These are phyloP conservation scores for Leuctra nigra DNA, from an alignment of 2,888 invertebrate species.

Conservation along the genomic window DNA sequence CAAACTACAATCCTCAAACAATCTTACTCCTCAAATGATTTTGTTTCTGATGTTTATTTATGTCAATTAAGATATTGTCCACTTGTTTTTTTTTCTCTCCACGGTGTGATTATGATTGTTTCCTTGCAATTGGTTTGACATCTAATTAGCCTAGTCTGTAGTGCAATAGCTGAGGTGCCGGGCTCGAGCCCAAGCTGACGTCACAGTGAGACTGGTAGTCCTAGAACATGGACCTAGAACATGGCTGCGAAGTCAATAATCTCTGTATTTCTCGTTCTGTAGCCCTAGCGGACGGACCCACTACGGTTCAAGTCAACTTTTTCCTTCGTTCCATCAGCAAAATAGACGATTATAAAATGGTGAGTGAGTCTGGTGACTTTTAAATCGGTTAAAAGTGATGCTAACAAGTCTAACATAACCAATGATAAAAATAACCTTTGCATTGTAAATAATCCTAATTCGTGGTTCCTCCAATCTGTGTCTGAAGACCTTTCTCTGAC, in stretches of 20 bases:
- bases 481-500: not conserved
- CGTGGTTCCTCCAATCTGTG: not conserved
- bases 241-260: not conserved
- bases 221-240: not conserved
- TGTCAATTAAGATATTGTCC: no score
- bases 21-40: not conserved
- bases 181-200: not conserved
- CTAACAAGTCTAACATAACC: not conserved
- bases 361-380: constrained; percentile 91
- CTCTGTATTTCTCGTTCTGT: not conserved
- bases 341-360: constrained; percentile 99
- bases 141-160: no score
- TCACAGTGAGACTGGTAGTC: not conserved
- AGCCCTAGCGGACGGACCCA: constrained; percentile 66
- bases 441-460: not conserved
- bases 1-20: not conserved
- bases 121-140: no score
- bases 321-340: constrained; percentile 96
- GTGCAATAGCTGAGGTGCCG: no score
- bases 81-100: not conserved
- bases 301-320: constrained; percentile 89
- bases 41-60: not conserved
- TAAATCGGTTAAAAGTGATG: not conserved
- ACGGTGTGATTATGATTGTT: no score
- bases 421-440: not conserved